Evolutionary conservation across 2,113 vertebrate genomes (phyloP), one percentile per base, ranked within the genome.

Genomic region (Alexandromys fortis): DNA sequence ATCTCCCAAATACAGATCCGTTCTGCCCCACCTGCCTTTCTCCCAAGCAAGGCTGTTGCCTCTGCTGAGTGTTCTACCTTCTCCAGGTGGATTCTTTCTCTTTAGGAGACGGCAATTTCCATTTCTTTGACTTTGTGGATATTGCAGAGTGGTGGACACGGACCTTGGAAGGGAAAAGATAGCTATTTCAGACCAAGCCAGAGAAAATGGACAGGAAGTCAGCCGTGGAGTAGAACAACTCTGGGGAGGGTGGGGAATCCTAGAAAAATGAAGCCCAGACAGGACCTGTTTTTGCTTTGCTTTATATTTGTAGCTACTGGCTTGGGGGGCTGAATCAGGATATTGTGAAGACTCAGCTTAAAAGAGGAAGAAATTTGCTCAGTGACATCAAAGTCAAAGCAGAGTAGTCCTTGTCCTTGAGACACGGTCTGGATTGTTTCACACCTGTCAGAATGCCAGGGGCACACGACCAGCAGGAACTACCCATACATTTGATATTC

Each of bases 161-260:
- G 9, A 70, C 1, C 58, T 89, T 16, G 0, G n/a, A 68, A 58
- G 17, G 28, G 42, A 47, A 73, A 83, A 22, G n/a, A 86, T 21
- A 7, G 22, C 72, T 10, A 5, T 45, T 70, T 28, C 0, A 1
- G 42, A 76, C 22, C 22, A 9, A 0, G 6, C 2, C 1, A 35
- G 65, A 68, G 52, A 67, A 77, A 28, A 76, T 63, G 52, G 45
- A 10, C 6, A 49, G 26, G 24, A n/a, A 45, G 38, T 2, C 4
- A 49, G 16, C 19, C 2, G 38, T 5, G 0, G 21, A 68, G 24
- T 42, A 3, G 52, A 28, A 19, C 24, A 12, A 1, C 24, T 7
- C 38, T 3, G 24, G 9, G 0, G 35, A 45, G 55, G 30, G 45
- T 1, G 3, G 52, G 89, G 70, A 49, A 85, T 77, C 52, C 93